Evolutionary conservation across 2,888 invertebrate genomes (phyloP), one percentile per base, ranked within the genome.

Genomic region (Zaprionus lineosus): DNA sequence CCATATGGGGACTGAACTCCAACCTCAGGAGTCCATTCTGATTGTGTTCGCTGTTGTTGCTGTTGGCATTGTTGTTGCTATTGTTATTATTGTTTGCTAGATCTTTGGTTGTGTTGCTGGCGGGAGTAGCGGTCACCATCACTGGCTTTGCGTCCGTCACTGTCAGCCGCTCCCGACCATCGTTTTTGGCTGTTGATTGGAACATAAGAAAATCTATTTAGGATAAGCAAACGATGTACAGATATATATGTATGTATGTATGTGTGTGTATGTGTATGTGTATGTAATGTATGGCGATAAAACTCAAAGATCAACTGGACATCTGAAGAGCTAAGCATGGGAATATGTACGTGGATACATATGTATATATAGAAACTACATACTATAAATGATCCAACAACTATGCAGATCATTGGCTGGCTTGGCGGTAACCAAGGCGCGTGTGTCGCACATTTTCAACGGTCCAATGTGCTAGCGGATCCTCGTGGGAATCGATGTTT

Each of bases 331-430:
- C n/a, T n/a, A n/a, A n/a, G n/a, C n/a, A n/a, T n/a, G n/a, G n/a
- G 5, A 3, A 19, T 3, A 19, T 19, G 3, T 19, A 5, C 19
- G 5, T 5, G 5, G 19, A 3, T 19, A 19, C 46, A 41, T 44
- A 8, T 9, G 19, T 9, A 19, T 7, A 4, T 34, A 28, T 40
- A 11, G 1, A 9, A 28, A 18, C 4, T 33, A 72, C 89, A 58
- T 93, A 93, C 94, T 93, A 91, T 93, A 94, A 89, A 94, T 93
- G 91, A 94, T 93, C 94, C 94, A 94, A 91, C 93, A 94, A 90
- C 93, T 93, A 91, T 93, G 93, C 90, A 94, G 91, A 86, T 92
- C 92, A 74, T 91, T 85, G 14, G 79, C 92, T 91, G 93, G 93
- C 88, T 92, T 92, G 89, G 92, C 78, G 53, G 92, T 92, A 90